These are phyloP conservation scores for Hydropotes inermis DNA, from an alignment of 2,113 vertebrate species.

Conservation along the genomic window DNA sequence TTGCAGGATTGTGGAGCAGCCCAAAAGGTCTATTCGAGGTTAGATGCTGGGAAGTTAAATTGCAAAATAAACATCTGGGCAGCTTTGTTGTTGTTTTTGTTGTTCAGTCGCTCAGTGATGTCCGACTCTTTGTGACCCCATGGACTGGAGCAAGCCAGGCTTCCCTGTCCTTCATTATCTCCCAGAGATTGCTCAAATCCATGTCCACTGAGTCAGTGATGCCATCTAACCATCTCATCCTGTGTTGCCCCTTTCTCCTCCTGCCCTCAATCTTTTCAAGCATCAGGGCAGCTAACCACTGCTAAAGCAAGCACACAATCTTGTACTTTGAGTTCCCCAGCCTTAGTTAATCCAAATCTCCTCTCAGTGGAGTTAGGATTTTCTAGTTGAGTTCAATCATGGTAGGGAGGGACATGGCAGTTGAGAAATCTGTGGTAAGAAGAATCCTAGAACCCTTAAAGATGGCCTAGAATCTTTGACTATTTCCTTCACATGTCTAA, in stretches of 20 bases:
- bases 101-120: not conserved
- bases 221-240: not conserved
- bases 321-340: not conserved
- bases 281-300: not conserved
- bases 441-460: not conserved
- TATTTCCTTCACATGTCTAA: not conserved
- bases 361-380: not conserved
- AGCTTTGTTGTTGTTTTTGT: not conserved
- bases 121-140: not conserved
- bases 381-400: not conserved
- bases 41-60: not conserved
- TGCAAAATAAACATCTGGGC: not conserved
- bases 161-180: not conserved
- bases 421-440: not conserved
- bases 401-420: not conserved
- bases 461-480: not conserved
- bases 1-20: not conserved
- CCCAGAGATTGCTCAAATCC: not conserved
- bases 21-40: not conserved
- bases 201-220: not conserved
- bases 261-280: no score
- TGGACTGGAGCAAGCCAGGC: not conserved
- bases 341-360: not conserved
- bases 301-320: not conserved
- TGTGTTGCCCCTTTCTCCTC: not conserved